phyloP scores from a whole-genome alignment of 2,797 vertebrate species.

The Danio tinwini region DNA sequence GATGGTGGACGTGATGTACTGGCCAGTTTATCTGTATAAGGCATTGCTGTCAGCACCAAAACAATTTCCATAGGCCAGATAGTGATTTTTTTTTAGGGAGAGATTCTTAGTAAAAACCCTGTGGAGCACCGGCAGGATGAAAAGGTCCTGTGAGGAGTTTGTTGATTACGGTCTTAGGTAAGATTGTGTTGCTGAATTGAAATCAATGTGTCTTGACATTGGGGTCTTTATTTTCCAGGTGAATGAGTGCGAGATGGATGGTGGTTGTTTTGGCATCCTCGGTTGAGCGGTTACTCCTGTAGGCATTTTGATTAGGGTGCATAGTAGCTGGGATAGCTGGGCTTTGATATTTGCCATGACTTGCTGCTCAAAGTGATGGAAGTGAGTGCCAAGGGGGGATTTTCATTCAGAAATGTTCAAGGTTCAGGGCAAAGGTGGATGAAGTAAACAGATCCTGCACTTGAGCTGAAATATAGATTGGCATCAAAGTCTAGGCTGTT shows the following conservation, averaged over 20 bases:
- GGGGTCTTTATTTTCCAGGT: not conserved
- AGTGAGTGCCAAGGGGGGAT: not conserved
- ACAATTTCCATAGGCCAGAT: not conserved
- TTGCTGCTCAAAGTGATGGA: conserved; percentile 1
- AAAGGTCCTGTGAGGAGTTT: not conserved
- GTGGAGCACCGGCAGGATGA: not conserved
- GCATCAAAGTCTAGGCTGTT: no score
- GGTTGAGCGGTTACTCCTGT: not conserved
- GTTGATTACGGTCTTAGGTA: not conserved
- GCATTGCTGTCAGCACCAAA: not conserved
- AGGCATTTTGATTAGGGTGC: not conserved
- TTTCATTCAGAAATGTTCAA: not conserved
- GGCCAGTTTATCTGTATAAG: not conserved
- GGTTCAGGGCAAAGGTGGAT: not conserved
- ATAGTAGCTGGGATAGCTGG: not conserved
- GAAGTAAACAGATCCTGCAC: not conserved
- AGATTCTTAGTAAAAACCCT: not conserved
- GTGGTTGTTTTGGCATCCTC: not conserved
- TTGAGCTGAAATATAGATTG: not conserved
- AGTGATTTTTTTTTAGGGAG: not conserved
- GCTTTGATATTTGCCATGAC: conserved; percentile 13
- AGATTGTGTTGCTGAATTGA: not conserved
- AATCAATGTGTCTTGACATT: not conserved
- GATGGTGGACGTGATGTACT: conserved; percentile 14
- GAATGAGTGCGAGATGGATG: not conserved